These are phyloP conservation scores for Puma concolor DNA, from an alignment of 2,113 vertebrate genomes.

Conservation along the genomic window DNA sequence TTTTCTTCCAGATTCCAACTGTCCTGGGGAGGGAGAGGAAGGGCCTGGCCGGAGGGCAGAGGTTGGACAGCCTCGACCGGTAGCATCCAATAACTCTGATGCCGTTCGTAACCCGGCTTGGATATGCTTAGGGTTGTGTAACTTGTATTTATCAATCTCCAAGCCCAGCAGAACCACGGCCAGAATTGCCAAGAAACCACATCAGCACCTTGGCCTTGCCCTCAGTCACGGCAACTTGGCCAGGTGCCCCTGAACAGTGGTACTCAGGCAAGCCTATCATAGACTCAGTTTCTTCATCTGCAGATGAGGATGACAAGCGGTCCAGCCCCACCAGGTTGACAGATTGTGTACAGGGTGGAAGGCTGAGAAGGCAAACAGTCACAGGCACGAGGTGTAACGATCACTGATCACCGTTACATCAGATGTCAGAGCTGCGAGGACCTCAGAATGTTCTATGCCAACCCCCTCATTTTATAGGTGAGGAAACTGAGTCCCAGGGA, in stretches of 20 bases:
- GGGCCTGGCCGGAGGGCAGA: not conserved
- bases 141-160: constrained; percentile 66
- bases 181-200: constrained; percentile 20
- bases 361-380: not conserved
- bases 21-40: not conserved
- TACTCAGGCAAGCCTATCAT: not conserved
- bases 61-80: constrained; percentile 43
- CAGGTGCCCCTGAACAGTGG: not conserved
- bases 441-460: not conserved
- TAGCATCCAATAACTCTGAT: constrained; percentile 42
- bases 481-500: not conserved
- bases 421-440: not conserved
- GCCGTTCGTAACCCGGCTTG: constrained; percentile 76
- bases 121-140: constrained; percentile 71
- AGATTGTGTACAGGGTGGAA: fast-evolving
- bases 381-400: fast-evolving
- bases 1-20: constrained; percentile 74
- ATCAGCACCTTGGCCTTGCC: not conserved
- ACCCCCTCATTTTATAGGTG: not conserved
- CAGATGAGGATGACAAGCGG: not conserved
- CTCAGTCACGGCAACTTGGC: not conserved
- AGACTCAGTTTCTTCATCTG: not conserved
- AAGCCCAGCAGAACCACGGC: constrained; percentile 61
- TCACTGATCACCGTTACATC: fast-evolving
- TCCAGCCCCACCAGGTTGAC: not conserved